Base-by-base conservation (phyloP, 2,888 invertebrate genomes). In the Caenorhabditis angaria region DNA sequence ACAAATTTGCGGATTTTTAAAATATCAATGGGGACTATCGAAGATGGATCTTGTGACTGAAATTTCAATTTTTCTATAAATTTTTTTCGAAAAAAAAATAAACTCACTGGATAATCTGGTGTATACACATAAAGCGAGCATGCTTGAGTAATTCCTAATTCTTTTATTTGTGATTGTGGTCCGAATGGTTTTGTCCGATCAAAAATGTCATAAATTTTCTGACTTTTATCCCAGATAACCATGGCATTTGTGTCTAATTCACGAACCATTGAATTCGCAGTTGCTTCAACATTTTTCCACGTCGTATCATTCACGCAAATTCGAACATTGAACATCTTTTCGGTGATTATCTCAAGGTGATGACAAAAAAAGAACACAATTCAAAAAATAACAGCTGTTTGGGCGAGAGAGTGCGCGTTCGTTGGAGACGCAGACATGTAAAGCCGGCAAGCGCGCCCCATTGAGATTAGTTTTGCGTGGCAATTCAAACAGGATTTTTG, bases 361-460 rank as follows among this genome's bases (percentile, higher is more conserved):
- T 41, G 41, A 41, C 41, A 41, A 41, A 41, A 41, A 41, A 41
- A 41, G 6, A 41, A 41, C 10, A 41, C 18, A 41, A 12, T n/a
- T n/a, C 10, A 32, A 32, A 32, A 8, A 41, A 41, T 3, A 41
- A 14, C 41, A 41, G 41, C 41, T 41, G 41, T 41, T 14, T 41
- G 3, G 3, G 5, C 18, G 14, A 41, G 41, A 41, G 10, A 41
- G 10, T 3, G 18, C 14, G 41, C 18, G 41, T 41, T 41, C 18
- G 5, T 41, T 3, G 2, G 41, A 41, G 41, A 41, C 41, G 41
- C 41, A 41, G 41, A 14, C 41, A 14, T n/a, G 35, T 10, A 22
- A 55, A 25, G 18, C 47, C 1, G 29, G 62, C 50, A 69, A 64
- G 18, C 20, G 60, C 63, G 69, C 69, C 55, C 69, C 25, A 56